Evolutionary conservation across 30 jellyfish, hydroid and myxozoan species (phyloP).

Genomic region (Turritopsis rubra): DNA sequence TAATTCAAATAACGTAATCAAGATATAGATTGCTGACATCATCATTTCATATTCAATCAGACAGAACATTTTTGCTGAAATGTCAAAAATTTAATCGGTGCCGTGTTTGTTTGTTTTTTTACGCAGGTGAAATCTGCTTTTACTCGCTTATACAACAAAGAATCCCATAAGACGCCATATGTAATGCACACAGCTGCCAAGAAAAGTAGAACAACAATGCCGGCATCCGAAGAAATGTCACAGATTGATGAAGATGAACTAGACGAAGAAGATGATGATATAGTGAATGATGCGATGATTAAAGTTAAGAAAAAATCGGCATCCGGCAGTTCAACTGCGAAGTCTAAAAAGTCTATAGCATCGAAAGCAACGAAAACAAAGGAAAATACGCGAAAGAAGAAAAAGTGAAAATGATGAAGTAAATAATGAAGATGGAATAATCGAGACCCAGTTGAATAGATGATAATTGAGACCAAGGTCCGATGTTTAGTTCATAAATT

Average conservation of each 20-base stretch:
- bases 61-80: neutral
- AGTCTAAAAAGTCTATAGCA: neutral
- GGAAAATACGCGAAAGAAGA: neutral
- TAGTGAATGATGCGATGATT: conserved; percentile 58
- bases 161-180: conserved; percentile 65
- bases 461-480: too few species aligned
- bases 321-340: too few species aligned
- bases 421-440: neutral
- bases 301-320: conserved; percentile 39
- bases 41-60: too few species aligned
- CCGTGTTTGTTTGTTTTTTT: neutral
- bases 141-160: conserved; percentile 87
- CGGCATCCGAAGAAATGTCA: conserved; percentile 22
- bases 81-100: neutral
- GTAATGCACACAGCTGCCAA: conserved; percentile 50
- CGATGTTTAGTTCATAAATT: too few species aligned
- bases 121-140: conserved; percentile 87
- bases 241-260: conserved; percentile 31
- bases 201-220: conserved; percentile 49
- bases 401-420: neutral
- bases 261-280: conserved; percentile 53
- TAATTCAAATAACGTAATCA: too few species aligned
- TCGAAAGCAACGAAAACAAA: neutral
- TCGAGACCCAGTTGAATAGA: too few species aligned
- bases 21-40: too few species aligned